A percentile compares a stretch with the other conserved stretches of the same genome.
Evolutionary conservation across 53 echinoderm and acorn worm genomes (phyloP).

Genomic region (Luidia sarsii): DNA sequence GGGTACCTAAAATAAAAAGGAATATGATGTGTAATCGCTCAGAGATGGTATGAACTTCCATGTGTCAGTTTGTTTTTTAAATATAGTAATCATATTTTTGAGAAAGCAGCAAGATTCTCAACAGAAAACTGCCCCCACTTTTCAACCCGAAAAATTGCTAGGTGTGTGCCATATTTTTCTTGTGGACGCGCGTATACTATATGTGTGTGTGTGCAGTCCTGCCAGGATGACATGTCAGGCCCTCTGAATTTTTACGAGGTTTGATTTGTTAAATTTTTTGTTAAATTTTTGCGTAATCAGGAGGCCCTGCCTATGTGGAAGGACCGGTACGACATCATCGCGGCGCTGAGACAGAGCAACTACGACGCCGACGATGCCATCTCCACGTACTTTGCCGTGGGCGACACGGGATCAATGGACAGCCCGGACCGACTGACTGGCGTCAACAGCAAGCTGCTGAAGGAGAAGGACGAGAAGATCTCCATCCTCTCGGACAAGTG

Average conservation of each 20-base stretch:
- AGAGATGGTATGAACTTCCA: too few relatives aligned
- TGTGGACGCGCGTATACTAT: too few relatives aligned
- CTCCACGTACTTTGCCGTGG: slow-evolving; percentile 82
- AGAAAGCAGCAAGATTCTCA: too few relatives aligned
- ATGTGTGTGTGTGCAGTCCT: too few relatives aligned
- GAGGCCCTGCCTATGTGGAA: slow-evolving; percentile 80
- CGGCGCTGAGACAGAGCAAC: slow-evolving; percentile 88
- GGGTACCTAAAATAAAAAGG: too few relatives aligned
- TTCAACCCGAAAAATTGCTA: too few relatives aligned
- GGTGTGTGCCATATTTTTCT: too few relatives aligned
- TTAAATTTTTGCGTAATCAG: too few relatives aligned
- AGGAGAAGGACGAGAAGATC: slow-evolving; percentile 90
- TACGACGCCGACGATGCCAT: slow-evolving; percentile 85
- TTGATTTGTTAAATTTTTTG: not conserved
- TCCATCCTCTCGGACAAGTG: slow-evolving; percentile 74
- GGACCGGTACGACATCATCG: slow-evolving; percentile 89
- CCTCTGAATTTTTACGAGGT: not conserved
- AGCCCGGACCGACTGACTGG: slow-evolving; percentile 79
- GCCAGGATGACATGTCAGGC: not conserved
- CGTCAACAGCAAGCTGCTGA: slow-evolving; percentile 74
- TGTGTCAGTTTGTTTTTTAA: too few relatives aligned
- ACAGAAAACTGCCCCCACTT: too few relatives aligned
- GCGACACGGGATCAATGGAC: slow-evolving; percentile 87
- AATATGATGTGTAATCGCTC: too few relatives aligned
- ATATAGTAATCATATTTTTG: too few relatives aligned